Base-by-base conservation (phyloP, 2,888 invertebrate species). In the Coremacera marginata region DNA sequence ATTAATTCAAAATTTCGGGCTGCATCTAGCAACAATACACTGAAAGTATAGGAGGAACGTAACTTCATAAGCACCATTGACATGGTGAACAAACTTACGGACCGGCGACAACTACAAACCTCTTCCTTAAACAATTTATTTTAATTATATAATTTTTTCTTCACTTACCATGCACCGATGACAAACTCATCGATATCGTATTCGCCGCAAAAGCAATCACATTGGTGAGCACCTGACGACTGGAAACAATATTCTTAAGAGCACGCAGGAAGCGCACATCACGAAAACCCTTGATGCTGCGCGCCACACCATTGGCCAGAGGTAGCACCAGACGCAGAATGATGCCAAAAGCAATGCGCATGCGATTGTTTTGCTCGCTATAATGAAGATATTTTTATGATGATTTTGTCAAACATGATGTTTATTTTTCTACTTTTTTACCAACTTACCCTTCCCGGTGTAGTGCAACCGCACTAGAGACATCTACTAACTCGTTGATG, bases 121-220 rank as follows among this genome's bases (percentile, higher is more conserved):
- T n/a, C n/a, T n/a, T n/a, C n/a, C n/a, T n/a, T n/a, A n/a, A n/a
- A n/a, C n/a, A 31, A 31, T 31, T 31, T 31, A 31, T 4, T 31
- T 52, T 16, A 16, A 7, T 37, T 37, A 5, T 8, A 8, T 37
- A 37, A 37, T 5, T n/a, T 31, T 37, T 62, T 22, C 37, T 22
- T 9, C 0, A 81, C 83, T 81, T 80, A 89, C 89, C 89, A 84
- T 89, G 89, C 49, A 89, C 89, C 0, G 88, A 87, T 25, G 89
- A 89, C 72, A 88, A 82, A 78, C 89, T 87, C 82, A 89, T 79
- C 34, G 89, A 89, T 76, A 89, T 86, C 5, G 87, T 88, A 78
- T 89, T 89, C 16, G 89, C 89, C 3, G 88, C 89, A 82, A 86
- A 89, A 9, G 89, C 89, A 52, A 89, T 80, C 79, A 89, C 79